Evolutionary conservation across 1,140 invertebrate species (phyloP).

Genomic region (Arctopsyche grandis): DNA sequence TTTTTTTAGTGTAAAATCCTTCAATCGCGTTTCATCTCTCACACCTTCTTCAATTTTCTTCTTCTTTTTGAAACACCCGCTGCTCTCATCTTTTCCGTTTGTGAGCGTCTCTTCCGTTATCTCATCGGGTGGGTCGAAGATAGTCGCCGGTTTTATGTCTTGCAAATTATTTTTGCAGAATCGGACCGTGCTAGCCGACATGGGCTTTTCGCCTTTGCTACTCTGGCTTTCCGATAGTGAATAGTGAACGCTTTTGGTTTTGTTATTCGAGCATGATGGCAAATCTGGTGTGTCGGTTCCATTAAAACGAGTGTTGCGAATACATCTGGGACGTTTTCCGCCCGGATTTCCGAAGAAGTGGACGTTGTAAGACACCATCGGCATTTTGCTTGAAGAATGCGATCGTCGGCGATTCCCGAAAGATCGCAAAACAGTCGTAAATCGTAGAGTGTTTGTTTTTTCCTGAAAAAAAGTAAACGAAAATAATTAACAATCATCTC

Average conservation of each 20-base stretch:
- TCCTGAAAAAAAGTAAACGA: constrained; percentile 36
- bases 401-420: constrained; percentile 48
- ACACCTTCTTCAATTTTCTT: not conserved
- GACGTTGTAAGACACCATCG: constrained; percentile 48
- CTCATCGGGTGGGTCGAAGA: not conserved
- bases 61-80: constrained; percentile 43
- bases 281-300: constrained; percentile 30
- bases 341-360: constrained; percentile 46
- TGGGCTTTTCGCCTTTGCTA: not conserved
- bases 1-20: constrained; percentile 37
- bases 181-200: not conserved
- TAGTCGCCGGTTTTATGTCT: not conserved
- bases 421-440: constrained; percentile 47
- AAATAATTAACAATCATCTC: no score
- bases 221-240: constrained; percentile 15
- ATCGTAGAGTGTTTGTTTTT: constrained; percentile 48
- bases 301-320: not conserved
- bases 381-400: constrained; percentile 30
- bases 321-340: constrained; percentile 36
- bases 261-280: constrained; percentile 9
- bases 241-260: constrained; percentile 40
- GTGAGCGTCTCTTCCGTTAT: not conserved
- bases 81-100: not conserved
- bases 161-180: not conserved
- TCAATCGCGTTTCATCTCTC: constrained; percentile 23